A percentile compares a stretch with the other conserved stretches of the same genome.
phyloP scores from a whole-genome alignment of 2,888 invertebrate genomes.

The Disparrhopalites patrizii region DNA sequence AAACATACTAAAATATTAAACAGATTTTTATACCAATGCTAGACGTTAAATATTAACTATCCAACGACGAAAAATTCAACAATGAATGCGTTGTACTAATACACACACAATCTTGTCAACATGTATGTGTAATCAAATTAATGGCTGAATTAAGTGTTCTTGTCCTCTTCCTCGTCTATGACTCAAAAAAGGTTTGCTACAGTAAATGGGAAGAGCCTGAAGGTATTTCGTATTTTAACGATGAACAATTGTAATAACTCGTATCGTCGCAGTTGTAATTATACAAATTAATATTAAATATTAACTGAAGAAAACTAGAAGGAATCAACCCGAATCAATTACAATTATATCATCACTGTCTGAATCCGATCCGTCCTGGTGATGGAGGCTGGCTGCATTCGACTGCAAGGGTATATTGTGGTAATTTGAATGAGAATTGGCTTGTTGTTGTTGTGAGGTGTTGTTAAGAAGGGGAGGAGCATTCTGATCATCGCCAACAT shows the following conservation, averaged over 20 bases:
- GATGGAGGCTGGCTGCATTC: not conserved
- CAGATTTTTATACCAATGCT: no score
- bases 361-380: slow-evolving; percentile 24
- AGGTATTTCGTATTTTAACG: not conserved
- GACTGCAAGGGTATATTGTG: slow-evolving; percentile 8
- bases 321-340: slow-evolving; percentile 30
- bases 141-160: not conserved
- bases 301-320: not conserved
- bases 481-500: slow-evolving; percentile 35
- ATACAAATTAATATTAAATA: no score
- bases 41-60: no score
- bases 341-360: slow-evolving; percentile 37
- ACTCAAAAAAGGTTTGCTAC: no score
- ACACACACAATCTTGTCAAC: not conserved
- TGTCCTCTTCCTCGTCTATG: not conserved
- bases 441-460: slow-evolving; percentile 9
- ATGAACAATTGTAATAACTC: not conserved
- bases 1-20: no score
- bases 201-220: slow-evolving; percentile 4
- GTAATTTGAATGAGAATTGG: slow-evolving; percentile 3
- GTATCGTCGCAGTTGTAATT: no score
- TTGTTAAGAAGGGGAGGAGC: slow-evolving; percentile 12
- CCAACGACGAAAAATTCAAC: no score
- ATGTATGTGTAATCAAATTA: not conserved
- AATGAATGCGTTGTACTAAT: no score